Conservation (phyloP, 2,888 invertebrate genomes). For the Drosophila yooni region DNA sequence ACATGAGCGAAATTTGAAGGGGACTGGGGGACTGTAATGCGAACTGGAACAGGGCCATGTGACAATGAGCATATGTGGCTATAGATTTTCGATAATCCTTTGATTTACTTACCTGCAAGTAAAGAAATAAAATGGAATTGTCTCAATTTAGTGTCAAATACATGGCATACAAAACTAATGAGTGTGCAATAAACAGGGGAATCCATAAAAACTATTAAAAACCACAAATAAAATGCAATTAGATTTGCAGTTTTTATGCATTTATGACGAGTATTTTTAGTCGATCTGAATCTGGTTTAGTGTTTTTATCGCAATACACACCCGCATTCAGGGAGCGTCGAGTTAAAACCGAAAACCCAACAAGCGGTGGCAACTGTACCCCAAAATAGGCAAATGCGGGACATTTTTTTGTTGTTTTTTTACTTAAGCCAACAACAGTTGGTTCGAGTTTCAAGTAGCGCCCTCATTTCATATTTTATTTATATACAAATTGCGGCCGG, state of each 20-base stretch:
- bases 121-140: conserved; percentile 33
- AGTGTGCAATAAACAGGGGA: neutral
- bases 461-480: conserved; percentile 23
- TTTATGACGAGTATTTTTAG: neutral
- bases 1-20: conserved; percentile 32
- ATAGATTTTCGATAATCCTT: conserved; percentile 57
- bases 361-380: conserved; percentile 33
- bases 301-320: conserved; percentile 17
- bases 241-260: neutral
- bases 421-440: neutral
- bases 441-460: conserved; percentile 3
- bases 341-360: neutral
- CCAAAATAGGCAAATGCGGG: conserved; percentile 34
- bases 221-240: conserved; percentile 7
- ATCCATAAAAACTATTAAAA: neutral
- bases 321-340: conserved; percentile 33
- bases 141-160: neutral
- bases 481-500: neutral
- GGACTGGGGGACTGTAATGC: conserved; percentile 18
- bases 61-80: conserved; percentile 63
- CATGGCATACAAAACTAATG: neutral
- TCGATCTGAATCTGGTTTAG: neutral
- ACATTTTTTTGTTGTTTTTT: neutral
- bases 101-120: conserved; percentile 72
- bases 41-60: conserved; percentile 68